phyloP scores from a whole-genome alignment of 2,888 invertebrate genomes.

The Drosophila atroscutellata region DNA sequence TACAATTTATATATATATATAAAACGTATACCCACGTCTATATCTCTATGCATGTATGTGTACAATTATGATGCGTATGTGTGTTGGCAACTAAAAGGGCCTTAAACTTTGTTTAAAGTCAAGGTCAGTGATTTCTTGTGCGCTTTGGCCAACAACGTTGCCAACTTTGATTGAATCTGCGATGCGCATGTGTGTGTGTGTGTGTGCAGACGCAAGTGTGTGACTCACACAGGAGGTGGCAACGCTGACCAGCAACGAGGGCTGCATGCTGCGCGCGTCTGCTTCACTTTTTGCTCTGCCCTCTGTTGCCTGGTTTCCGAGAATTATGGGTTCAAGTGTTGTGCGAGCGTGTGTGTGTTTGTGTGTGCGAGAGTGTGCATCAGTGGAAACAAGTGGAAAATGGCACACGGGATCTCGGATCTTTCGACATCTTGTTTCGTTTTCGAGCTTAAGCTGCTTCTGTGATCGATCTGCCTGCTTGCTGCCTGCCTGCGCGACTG shows the following conservation, averaged over 20 bases:
- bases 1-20: constrained; percentile 13
- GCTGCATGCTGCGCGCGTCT: constrained; percentile 33
- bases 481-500: constrained; percentile 44
- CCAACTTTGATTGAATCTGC: constrained; percentile 71
- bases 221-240: constrained; percentile 56
- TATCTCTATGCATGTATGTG: constrained; percentile 22
- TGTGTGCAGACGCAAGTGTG: constrained; percentile 20
- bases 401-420: constrained; percentile 54
- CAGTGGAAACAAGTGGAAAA: constrained; percentile 68
- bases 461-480: constrained; percentile 65
- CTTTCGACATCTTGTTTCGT: constrained; percentile 41
- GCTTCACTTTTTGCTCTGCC: constrained; percentile 29
- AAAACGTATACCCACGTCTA: constrained; percentile 27
- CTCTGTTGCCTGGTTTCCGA: constrained; percentile 49
- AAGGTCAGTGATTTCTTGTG: constrained; percentile 83
- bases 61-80: constrained; percentile 50
- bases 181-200: constrained; percentile 5
- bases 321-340: constrained; percentile 74
- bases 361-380: constrained; percentile 5
- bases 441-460: constrained; percentile 51
- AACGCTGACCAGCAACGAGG: constrained; percentile 15
- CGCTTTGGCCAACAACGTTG: constrained; percentile 64
- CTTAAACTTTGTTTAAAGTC: constrained; percentile 83
- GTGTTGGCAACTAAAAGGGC: constrained; percentile 77
- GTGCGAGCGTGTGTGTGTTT: neutral